Evolutionary conservation across 2,888 invertebrate species (phyloP).

Genomic region (Xestobium rufovillosum): DNA sequence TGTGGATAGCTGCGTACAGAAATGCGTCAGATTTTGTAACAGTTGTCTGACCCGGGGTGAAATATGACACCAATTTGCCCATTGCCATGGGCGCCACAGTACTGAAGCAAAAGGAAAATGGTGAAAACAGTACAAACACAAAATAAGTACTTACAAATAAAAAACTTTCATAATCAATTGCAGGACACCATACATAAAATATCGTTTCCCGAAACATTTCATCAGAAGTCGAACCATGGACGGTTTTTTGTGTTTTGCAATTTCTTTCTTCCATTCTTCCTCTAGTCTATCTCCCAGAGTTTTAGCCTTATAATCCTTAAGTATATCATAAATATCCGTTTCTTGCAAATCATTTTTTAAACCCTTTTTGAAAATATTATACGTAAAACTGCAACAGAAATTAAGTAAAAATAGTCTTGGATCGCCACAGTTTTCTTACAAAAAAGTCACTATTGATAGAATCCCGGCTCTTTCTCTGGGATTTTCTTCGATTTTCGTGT

Average conservation of each 20-base stretch:
- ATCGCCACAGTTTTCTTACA: too few relatives aligned
- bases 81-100: slow-evolving; percentile 29
- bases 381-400: slow-evolving; percentile 56
- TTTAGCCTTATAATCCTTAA: slow-evolving; percentile 39
- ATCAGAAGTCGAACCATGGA: slow-evolving; percentile 27
- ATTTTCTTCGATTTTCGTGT: neutral
- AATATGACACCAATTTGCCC: slow-evolving; percentile 30
- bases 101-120: slow-evolving; percentile 21
- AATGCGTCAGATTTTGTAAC: slow-evolving; percentile 48
- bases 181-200: slow-evolving; percentile 23
- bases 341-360: slow-evolving; percentile 53
- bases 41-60: slow-evolving; percentile 24
- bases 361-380: slow-evolving; percentile 58
- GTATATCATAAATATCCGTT: slow-evolving; percentile 51
- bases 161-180: slow-evolving; percentile 22
- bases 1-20: slow-evolving; percentile 63
- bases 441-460: neutral
- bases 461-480: neutral
- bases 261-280: slow-evolving; percentile 29
- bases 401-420: too few relatives aligned
- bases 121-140: too few relatives aligned
- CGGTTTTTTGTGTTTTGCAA: slow-evolving; percentile 22
- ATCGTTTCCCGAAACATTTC: slow-evolving; percentile 28
- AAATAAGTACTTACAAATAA: slow-evolving; percentile 22
- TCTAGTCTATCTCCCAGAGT: slow-evolving; percentile 33